phyloP scores from a whole-genome alignment of 1,140 invertebrate genomes.

The Aethina tumida region DNA sequence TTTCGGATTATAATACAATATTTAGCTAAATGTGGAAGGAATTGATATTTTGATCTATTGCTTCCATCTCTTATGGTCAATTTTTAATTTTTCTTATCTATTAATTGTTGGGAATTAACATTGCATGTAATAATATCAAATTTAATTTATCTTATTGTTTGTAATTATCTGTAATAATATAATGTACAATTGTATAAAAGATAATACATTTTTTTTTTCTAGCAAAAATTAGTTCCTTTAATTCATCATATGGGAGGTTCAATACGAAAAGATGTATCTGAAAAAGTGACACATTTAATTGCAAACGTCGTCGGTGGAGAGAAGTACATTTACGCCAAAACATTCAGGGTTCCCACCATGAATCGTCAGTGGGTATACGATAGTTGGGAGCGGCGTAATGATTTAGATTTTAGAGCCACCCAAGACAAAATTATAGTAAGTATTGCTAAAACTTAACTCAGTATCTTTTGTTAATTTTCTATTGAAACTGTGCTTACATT shows the following conservation, averaged over 20 bases:
- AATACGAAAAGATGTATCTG: conserved; percentile 77
- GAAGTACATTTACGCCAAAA: conserved; percentile 81
- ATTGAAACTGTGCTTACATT: too few species aligned
- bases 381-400: conserved; percentile 70
- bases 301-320: conserved; percentile 76
- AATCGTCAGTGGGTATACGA: conserved; percentile 76
- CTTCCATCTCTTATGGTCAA: too few species aligned
- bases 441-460: conserved; percentile 10
- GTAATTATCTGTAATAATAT: too few species aligned
- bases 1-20: too few species aligned
- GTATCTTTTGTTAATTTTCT: background rate
- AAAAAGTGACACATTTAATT: conserved; percentile 86
- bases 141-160: too few species aligned
- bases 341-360: conserved; percentile 82
- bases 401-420: conserved; percentile 54
- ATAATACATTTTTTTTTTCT: conserved; percentile 34
- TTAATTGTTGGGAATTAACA: too few species aligned
- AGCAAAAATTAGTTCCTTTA: conserved; percentile 73
- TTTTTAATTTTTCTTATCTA: too few species aligned
- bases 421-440: conserved; percentile 61
- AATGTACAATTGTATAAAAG: too few species aligned
- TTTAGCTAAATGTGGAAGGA: too few species aligned
- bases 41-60: too few species aligned
- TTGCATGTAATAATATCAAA: too few species aligned
- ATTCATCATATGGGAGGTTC: conserved; percentile 93